Evolutionary conservation across 2,113 vertebrate species (phyloP), one percentile per base, ranked within the genome.

Genomic region (Megaceryle maxima): DNA sequence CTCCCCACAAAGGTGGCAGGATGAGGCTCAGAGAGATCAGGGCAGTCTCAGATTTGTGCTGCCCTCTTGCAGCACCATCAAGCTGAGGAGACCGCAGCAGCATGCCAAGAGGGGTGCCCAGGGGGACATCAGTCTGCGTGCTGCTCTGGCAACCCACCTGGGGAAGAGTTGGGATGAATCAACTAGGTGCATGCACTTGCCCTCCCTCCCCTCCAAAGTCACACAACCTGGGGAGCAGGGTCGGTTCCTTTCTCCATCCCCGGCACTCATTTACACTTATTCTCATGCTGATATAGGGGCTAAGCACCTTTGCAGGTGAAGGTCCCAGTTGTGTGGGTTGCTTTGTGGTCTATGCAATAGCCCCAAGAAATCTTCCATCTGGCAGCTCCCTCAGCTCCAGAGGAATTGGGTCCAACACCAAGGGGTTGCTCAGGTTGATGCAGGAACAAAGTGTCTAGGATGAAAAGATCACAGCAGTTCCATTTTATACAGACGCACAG

Each of bases 171-270:
- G 1, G 26, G 35, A 63, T 43, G 19, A 63, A 63, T 22, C 1
- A 2, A 16, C 9, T 1, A 2, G 37, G 21, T 18, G 5, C 12
- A 64, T 1, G 1, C 0, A 1, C 22, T 62, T 43, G 15, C n/a
- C 29, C 22, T 70, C 62, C 33, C 29, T 76, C 29, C 35, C n/a
- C 48, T 67, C n/a, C 39, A 13, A 43, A 83, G 31, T 60, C 39
- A 44, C 53, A 53, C 37, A 35, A 6, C 13, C 13, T 21, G 16
- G 20, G 11, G 10, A 82, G n/a, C 44, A 48, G 64, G 9, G 9
- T 55, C 29, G 81, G 20, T 43, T 35, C 50, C 25, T 64, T 63
- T 35, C 50, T 66, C n/a, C 41, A 44, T 17, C 28, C 46, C 31
- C 31, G 50, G 22, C 69, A 39, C 59, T 72, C 63, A 37, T 43